Evolutionary conservation across 2,797 vertebrate genomes (phyloP), one percentile per base, ranked within the genome.

Genomic region (Helicolenus hilgendorfi): DNA sequence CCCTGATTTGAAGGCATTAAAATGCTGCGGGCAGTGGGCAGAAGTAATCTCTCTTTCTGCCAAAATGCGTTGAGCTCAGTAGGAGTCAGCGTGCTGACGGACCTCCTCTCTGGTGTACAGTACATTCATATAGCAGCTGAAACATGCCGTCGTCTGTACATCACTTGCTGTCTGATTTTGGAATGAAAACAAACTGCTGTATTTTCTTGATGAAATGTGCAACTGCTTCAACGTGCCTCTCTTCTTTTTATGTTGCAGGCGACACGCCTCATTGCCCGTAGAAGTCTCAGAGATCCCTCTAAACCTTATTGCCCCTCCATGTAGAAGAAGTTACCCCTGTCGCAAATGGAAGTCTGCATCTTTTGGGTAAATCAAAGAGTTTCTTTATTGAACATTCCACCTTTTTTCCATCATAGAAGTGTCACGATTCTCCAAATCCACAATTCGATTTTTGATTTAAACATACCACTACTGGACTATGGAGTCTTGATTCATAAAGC

Each of bases 281-380:
- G 96, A 96, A 63, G 95, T 96, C 91, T 96, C 95, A 88, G 94
- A 96, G 89, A 94, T 93, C 89, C 96, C 94, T 65, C 92, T 92
- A 87, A 94, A 77, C 92, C 94, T 96, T 76, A 87, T 94, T 82
- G 90, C 86, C 74, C 92, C 95, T 85, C 94, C 92, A 31, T 95
- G 92, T 94, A 92, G 96, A 88, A 96, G 97, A 95, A 92, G 95
- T 92, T 97, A 97, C 91, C 97, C 97, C 92, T 96, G 96, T 95
- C 96, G 93, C 86, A 96, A 97, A 94, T 98, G 97, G 97, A 98
- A 96, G 90, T 98, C 97, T 7, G 94, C 97, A 83, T 97, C 97
- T 53, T 97, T 96, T 91, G 96, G 97, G 97, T 97, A 97, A 97
- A 96, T 93, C 31, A 1, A 89, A 87, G 59, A 72, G 38, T 89